Base-by-base conservation (phyloP, 2,888 invertebrate genomes). In the Thereva nobilitata region DNA sequence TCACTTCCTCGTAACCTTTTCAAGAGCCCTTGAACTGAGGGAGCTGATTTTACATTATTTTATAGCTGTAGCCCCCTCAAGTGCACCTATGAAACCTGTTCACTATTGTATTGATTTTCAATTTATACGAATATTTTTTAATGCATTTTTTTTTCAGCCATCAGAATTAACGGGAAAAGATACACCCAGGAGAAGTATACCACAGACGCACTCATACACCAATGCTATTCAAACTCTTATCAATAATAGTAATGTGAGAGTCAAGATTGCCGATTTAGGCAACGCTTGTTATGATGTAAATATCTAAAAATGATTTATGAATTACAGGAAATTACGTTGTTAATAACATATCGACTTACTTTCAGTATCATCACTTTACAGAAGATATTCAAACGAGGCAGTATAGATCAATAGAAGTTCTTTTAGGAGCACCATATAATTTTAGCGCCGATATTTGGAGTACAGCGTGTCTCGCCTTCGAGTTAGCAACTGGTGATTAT, bases 311-410 rank as follows among this genome's bases (percentile, higher is more conserved):
- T 50, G 4, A 53, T 37, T 7, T 38, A n/a, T 38, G 4, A 40
- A 12, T 38, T 4, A n/a, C 12, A 40, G 4, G 12, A 5, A 5
- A 40, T 6, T 9, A 4, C 8, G 5, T 63, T 52, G 42, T 35
- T 41, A 9, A 5, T 12, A 54, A 6, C 5, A 37, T 12, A 23
- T 12, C 37, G 1, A 34, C 54, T 45, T 41, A 37, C 5, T 65
- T 41, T 40, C 34, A 87, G 86, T 83, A 86, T 73, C 89, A 89
- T 76, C 92, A 92, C 77, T 93, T 90, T 77, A 89, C 90, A 12
- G 89, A 91, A 77, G 91, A 92, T 76, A 93, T 93, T 71, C 92
- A 93, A 82, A 93, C 92, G 4, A 82, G 92, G 56, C 92, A 93
- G 80, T 93, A 93, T 78, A 84, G 92, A 71, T 88, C 89, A 70